A percentile compares a stretch with the other conserved stretches of the same genome.
These are phyloP conservation scores for Pyrrhosoma nymphula DNA, from an alignment of 2,888 invertebrate genomes.

Conservation along the genomic window DNA sequence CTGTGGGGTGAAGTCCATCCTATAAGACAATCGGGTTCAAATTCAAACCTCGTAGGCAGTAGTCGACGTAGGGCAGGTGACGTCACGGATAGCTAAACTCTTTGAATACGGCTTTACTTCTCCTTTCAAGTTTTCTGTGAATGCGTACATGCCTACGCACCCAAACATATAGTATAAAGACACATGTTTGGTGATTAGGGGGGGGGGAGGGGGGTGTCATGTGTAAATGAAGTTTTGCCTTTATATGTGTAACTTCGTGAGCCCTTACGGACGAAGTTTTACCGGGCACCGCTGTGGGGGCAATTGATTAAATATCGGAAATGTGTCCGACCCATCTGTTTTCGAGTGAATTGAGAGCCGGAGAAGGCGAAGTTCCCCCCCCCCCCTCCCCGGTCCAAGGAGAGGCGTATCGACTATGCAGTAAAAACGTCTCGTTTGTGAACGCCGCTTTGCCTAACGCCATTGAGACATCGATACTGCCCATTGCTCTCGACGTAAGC, in stretches of 20 bases:
- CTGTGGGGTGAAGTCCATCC: too few species aligned
- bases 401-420: neutral
- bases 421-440: neutral
- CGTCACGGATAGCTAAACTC: too few species aligned
- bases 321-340: conserved; percentile 28
- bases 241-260: neutral
- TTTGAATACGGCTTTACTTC: too few species aligned
- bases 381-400: neutral
- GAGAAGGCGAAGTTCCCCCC: neutral
- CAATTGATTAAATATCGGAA: conserved; percentile 39
- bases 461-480: too few species aligned
- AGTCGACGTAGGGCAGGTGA: too few species aligned
- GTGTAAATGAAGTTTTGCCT: neutral
- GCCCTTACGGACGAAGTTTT: neutral
- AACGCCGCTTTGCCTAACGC: neutral
- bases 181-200: too few species aligned
- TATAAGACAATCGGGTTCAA: too few species aligned
- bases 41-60: too few species aligned
- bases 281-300: neutral
- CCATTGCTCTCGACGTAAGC: too few species aligned
- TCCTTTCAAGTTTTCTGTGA: too few species aligned
- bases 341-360: conserved; percentile 26
- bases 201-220: neutral
- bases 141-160: too few species aligned
- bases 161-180: too few species aligned